Evolutionary conservation across 2,113 vertebrate species (phyloP), one percentile per base, ranked within the genome.

Genomic region (Turnix velox): DNA sequence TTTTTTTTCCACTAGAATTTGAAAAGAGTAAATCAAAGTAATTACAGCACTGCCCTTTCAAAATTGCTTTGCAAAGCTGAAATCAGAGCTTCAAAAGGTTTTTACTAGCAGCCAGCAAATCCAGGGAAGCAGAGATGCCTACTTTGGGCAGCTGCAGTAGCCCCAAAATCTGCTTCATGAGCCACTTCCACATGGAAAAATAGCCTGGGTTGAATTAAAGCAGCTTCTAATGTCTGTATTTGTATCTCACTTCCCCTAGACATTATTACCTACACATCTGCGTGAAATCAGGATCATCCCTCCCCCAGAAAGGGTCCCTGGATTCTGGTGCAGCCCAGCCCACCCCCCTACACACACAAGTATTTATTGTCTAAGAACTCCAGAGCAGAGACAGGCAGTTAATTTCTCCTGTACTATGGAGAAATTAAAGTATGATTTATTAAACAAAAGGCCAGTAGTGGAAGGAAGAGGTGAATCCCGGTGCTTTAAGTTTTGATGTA

Each of bases 1-100:
- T 89, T 62, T 88, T 93, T 96, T 87, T 76, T n/a, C 89, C 92
- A 95, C 95, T 75, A 89, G 74, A 89, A 89, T 92, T 91, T 93
- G 45, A 89, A 96, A 93, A 91, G 81, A 92, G 79, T 89, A 93
- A 96, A 94, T 93, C 87, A 89, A 94, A 93, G 71, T 92, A 94
- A 95, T 96, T 96, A 91, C 28, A 94, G 84, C 89, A 79, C n/a
- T 95, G 89, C 59, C 87, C 74, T 89, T 91, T 85, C 39, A 92
- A 89, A 94, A 92, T 19, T 91, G 94, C 96, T 92, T 96, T 85
- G 95, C 95, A 89, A 95, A 96, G 95, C 95, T 92, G 78, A 92
- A 96, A 92, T 93, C 87, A 89, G 87, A 94, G 84, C 91, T 96
- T 93, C 84, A 89, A 87, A 96, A 92, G 81, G 58, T 79, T 96